These are phyloP conservation scores for Bemisia tabaci DNA, from an alignment of 1,140 invertebrate genomes.

Conservation along the genomic window DNA sequence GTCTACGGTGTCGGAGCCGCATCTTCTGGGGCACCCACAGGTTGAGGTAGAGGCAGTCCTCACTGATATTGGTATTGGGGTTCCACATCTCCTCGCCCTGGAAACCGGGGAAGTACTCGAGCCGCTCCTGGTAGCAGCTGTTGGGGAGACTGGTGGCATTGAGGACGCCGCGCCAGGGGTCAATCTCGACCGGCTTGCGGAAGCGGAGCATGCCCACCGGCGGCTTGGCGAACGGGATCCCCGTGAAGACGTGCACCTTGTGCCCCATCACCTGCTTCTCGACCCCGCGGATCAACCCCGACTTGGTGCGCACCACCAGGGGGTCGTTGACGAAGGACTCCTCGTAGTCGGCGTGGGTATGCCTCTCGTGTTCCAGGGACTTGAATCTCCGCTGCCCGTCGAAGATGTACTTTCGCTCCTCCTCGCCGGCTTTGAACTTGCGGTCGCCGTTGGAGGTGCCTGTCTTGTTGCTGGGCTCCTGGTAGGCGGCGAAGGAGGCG, in stretches of 20 bases:
- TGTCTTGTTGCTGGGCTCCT: not conserved
- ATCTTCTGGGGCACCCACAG: slow-evolving; percentile 75
- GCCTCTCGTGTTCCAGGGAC: not conserved
- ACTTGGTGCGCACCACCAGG: slow-evolving; percentile 62
- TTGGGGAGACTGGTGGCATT: slow-evolving; percentile 65
- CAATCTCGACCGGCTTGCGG: slow-evolving; percentile 64
- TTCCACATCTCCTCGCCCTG: slow-evolving; percentile 93
- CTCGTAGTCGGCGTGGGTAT: not conserved
- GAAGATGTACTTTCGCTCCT: not conserved
- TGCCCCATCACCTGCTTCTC: slow-evolving; percentile 58
- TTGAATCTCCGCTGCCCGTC: not conserved
- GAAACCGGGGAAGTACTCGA: slow-evolving; percentile 77
- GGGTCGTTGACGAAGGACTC: slow-evolving; percentile 34
- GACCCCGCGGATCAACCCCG: slow-evolving; percentile 59
- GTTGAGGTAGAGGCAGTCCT: slow-evolving; percentile 88
- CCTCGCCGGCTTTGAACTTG: not conserved
- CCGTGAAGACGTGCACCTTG: slow-evolving; percentile 78
- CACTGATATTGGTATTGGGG: slow-evolving; percentile 79
- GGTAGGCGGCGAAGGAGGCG: not conserved
- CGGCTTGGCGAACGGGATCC: slow-evolving; percentile 89
- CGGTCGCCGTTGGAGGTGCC: not conserved
- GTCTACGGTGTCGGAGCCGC: slow-evolving; percentile 45
- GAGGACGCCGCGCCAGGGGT: slow-evolving; percentile 70
- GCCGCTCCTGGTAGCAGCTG: slow-evolving; percentile 71
- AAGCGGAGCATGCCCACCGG: slow-evolving; percentile 67